A percentile compares a stretch with the other conserved stretches of the same genome.
phyloP scores from a whole-genome alignment of 2,113 vertebrate genomes.

The Centrocercus urophasianus region DNA sequence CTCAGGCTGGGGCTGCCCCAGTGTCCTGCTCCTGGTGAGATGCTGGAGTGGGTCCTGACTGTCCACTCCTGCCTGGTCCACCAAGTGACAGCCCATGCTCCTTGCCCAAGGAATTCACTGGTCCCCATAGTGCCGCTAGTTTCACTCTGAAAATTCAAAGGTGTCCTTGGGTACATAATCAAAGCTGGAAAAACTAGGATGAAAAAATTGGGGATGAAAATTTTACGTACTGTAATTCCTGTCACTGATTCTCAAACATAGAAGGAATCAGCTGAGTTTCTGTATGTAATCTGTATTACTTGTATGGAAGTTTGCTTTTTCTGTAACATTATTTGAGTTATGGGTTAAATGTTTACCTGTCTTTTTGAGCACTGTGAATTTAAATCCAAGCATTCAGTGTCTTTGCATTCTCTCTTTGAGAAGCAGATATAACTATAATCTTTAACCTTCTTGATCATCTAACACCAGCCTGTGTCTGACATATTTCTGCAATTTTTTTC shows the following conservation, averaged over 20 bases:
- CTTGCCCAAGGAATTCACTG: background rate
- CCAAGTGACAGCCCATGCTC: background rate
- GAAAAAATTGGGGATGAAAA: background rate
- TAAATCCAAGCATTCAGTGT: background rate
- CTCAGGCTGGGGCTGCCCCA: too few relatives aligned
- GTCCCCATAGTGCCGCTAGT: rapidly evolving
- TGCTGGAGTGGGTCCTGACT: background rate
- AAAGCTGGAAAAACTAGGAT: background rate
- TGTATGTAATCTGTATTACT: background rate
- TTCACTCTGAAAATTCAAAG: background rate
- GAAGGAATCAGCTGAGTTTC: background rate
- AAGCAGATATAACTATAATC: background rate
- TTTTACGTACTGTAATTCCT: background rate
- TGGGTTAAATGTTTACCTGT: background rate
- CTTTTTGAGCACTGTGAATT: background rate
- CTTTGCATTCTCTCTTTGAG: background rate
- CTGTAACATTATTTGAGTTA: background rate
- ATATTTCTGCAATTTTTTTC: background rate
- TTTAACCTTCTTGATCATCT: slow-evolving; percentile 24
- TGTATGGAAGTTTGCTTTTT: background rate
- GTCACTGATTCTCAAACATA: background rate
- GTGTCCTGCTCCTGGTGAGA: too few relatives aligned
- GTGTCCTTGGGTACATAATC: background rate
- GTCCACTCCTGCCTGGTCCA: background rate
- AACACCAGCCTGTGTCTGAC: background rate